Evolutionary conservation across 2,113 vertebrate species (phyloP), one percentile per base, ranked within the genome.

Genomic region (Euleptes europaea): DNA sequence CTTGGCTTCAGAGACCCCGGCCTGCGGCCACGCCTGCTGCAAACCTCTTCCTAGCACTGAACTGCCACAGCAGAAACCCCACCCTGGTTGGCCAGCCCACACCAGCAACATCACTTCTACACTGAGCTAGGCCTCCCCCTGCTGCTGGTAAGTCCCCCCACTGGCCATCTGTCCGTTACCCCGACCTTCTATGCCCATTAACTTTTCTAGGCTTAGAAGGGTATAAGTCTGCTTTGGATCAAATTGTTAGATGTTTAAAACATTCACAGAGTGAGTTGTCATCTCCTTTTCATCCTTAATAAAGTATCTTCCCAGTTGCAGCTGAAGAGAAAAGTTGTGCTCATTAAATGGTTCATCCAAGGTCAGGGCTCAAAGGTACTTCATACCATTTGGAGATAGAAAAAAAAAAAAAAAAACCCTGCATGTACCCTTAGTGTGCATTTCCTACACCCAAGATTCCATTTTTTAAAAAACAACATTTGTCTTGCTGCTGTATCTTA

Each of bases 271-370:
- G 63, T 4, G 67, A 90, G 78, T 33, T 5, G 19, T 23, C 40
- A n/a, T 44, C 69, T 88, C 71, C 83, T 85, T 93, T 92, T 95
- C 86, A 60, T 92, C 87, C 91, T 94, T 95, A 94, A 95, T 94
- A 94, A 93, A 17, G 94, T 93, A 93, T 91, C 93, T 94, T 86
- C 82, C 82, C 90, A 78, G 92, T 95, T 95, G 95, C 91, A 93
- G 93, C 84, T 63, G 5, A 90, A 0, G 93, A 95, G 96, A 94
- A 96, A 94, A 44, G 40, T 63, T 90, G 76, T 94, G 93, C n/a
- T 92, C 90, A 94, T 94, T 92, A 94, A 95, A 93, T 92, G 94
- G 94, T 95, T 95, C 95, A 95, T 95, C 92, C 94, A 75, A 93
- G 92, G 94, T 91, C 94, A 93, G 0, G 28, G 87, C 93, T 95